Evolutionary conservation across 2,113 vertebrate species (phyloP).

Genomic region (Merops nubicus): DNA sequence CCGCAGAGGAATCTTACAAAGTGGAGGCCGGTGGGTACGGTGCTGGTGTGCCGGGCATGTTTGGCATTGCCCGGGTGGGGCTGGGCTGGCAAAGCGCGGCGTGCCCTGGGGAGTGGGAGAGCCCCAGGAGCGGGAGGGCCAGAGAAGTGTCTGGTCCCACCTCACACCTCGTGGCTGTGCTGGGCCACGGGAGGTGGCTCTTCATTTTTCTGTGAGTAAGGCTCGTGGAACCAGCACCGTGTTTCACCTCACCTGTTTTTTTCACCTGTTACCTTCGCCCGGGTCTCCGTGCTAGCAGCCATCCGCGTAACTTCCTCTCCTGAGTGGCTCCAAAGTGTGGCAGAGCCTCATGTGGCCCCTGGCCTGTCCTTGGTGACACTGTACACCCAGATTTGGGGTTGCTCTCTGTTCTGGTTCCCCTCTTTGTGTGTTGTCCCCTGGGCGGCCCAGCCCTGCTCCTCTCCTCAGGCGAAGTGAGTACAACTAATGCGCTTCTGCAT

Average conservation of each 20-base stretch:
- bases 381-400: neutral
- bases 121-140: no score
- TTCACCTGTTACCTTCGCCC: neutral
- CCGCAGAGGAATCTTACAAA: no score
- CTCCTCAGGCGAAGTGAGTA: neutral
- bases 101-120: no score
- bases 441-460: rapidly evolving
- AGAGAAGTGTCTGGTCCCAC: no score
- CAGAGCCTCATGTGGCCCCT: neutral
- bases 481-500: neutral
- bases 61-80: no score
- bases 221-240: rapidly evolving
- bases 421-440: neutral
- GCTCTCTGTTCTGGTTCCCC: neutral
- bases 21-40: rapidly evolving
- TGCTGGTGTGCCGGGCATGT: no score
- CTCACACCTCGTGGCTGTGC: no score
- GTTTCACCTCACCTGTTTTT: neutral
- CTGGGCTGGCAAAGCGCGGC: no score
- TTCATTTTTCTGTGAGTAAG: no score
- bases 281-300: no score
- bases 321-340: neutral
- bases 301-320: rapidly evolving
- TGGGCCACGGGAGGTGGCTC: no score
- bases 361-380: neutral